Percentiles rank a stretch among this genome's conserved stretches.
These are phyloP conservation scores for Sabellastarte sp. DNA, from an alignment of 2,888 invertebrate species.

Conservation along the genomic window DNA sequence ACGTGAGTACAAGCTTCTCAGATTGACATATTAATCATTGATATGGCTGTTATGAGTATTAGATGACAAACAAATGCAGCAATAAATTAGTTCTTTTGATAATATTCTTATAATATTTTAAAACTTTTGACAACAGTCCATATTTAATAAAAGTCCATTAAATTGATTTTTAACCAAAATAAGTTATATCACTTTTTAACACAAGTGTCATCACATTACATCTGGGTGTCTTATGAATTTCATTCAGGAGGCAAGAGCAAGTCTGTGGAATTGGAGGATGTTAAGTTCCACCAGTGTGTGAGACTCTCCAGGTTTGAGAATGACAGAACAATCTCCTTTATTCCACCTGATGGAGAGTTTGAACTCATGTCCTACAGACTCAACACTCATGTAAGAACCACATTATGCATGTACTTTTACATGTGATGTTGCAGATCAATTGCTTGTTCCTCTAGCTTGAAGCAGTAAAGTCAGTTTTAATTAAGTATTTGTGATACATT, in stretches of 20 bases:
- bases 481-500: not conserved
- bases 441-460: too few species aligned
- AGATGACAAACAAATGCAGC: too few species aligned
- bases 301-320: conserved; percentile 95
- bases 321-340: conserved; percentile 96
- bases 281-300: conserved; percentile 98
- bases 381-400: conserved; percentile 85
- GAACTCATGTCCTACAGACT: conserved; percentile 97
- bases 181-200: too few species aligned
- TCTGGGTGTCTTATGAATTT: too few species aligned
- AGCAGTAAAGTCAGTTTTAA: not conserved
- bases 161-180: too few species aligned
- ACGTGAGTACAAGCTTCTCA: conserved; percentile 54
- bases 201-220: too few species aligned
- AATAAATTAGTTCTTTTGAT: too few species aligned
- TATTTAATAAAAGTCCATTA: too few species aligned
- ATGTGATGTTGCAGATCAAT: not conserved
- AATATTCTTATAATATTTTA: too few species aligned
- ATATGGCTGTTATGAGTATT: too few species aligned
- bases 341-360: conserved; percentile 98
- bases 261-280: conserved; percentile 96
- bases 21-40: not conserved
- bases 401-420: too few species aligned
- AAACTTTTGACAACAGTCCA: too few species aligned
- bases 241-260: conserved; percentile 83